Conservation (phyloP, 2,888 invertebrate genomes). For the Autographa pulchrina region DNA sequence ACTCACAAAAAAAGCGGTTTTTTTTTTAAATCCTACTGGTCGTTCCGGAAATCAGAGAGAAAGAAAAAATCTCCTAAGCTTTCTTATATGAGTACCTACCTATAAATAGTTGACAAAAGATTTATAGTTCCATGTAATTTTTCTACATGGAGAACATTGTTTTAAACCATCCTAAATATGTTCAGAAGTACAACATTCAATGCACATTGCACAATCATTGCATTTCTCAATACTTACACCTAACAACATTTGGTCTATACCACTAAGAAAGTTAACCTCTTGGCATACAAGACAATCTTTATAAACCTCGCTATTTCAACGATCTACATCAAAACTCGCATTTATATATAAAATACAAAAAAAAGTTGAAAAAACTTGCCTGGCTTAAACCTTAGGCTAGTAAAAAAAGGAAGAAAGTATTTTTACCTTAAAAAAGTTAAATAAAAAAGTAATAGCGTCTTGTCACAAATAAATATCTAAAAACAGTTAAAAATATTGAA, state of each 20-base stretch:
- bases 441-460: conserved; percentile 4
- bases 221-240: conserved; percentile 43
- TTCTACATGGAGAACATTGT: not conserved
- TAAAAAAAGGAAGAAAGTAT: not conserved
- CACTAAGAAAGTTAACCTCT: conserved; percentile 66
- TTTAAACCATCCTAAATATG: conserved; percentile 24
- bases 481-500: conserved; percentile 46
- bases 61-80: too few species aligned
- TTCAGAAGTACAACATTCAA: conserved; percentile 28
- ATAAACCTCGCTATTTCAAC: conserved; percentile 57
- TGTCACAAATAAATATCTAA: conserved; percentile 20
- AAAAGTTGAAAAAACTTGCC: not conserved
- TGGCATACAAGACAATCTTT: conserved; percentile 63
- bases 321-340: conserved; percentile 48
- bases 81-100: too few species aligned
- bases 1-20: too few species aligned
- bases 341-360: conserved; percentile 23
- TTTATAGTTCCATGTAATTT: too few species aligned
- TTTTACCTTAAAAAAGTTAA: not conserved
- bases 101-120: too few species aligned
- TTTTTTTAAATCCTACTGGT: too few species aligned
- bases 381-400: not conserved
- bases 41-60: too few species aligned
- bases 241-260: conserved; percentile 72
- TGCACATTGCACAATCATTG: conserved; percentile 46